Evolutionary conservation across 2,113 vertebrate genomes (phyloP), one percentile per base, ranked within the genome.

Genomic region (Monopterus albus): DNA sequence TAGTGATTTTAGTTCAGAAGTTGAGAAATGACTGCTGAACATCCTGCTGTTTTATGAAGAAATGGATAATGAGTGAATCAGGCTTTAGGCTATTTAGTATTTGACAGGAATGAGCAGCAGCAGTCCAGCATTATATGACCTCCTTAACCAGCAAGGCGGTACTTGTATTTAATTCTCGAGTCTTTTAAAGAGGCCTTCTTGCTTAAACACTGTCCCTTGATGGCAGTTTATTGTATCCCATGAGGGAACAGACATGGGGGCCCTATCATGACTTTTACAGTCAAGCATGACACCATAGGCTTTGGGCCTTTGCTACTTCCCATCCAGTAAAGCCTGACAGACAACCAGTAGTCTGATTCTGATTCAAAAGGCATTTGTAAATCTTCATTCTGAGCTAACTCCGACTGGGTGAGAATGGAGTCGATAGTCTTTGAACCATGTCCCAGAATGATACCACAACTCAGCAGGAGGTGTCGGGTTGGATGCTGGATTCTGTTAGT

Each of bases 191-290:
- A 38, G 73, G 52, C 8, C 43, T 70, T 62, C 60, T 50, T 60
- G 60, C 62, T 59, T 60, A 69, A 77, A 78, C 33, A 21, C 35
- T 53, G n/a, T 39, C 63, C 64, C 86, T 78, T 86, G 64, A 82
- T 77, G 67, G 50, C 26, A 36, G 57, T 65, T 82, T 72, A 69
- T 42, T 79, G 49, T 35, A 66, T 57, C 18, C n/a, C 39, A 17
- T 45, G 31, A 73, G 68, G 66, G 35, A 66, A 65, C 53, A 29
- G 12, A 36, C 36, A 29, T 14, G 4, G n/a, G 35, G 45, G 3
- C 28, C 7, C 20, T 47, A 47, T 42, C 51, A 38, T 43, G 20
- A 58, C 43, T 65, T 83, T 84, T 64, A 80, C 49, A 52, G 65
- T 56, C 29, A 9, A 36, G 38, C 23, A 57, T 15, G 18, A 46